A percentile compares a stretch with the other conserved stretches of the same genome.
phyloP scores from a whole-genome alignment of 2,797 vertebrate species.

The Cossypha polioptera region DNA sequence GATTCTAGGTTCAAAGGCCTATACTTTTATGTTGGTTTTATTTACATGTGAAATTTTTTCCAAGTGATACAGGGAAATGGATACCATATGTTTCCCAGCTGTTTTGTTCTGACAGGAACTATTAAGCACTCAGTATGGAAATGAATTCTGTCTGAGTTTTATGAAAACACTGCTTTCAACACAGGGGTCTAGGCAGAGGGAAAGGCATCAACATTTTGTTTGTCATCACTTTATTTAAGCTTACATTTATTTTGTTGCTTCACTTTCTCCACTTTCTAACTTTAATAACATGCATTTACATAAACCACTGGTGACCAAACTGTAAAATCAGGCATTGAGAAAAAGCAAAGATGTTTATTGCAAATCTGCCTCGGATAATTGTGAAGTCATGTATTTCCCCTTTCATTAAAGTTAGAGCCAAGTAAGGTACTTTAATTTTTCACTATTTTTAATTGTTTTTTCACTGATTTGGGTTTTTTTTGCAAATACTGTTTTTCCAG shows the following conservation, averaged over 20 bases:
- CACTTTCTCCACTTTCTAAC: conserved; percentile 31
- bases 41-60: conserved; percentile 85
- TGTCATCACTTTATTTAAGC: conserved; percentile 59
- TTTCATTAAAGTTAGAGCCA: neutral
- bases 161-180: conserved; percentile 77
- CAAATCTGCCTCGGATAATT: neutral
- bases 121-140: conserved; percentile 77
- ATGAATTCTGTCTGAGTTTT: conserved; percentile 80
- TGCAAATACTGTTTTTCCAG: neutral
- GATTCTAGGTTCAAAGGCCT: conserved; percentile 77
- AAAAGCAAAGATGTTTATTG: neutral
- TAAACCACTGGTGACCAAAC: neutral
- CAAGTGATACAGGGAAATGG: conserved; percentile 84
- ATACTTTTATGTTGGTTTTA: conserved; percentile 83
- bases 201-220: conserved; percentile 69
- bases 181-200: conserved; percentile 71
- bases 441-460: neutral
- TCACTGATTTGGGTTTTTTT: too few relatives aligned
- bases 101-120: conserved; percentile 79
- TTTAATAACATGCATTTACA: neutral
- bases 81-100: conserved; percentile 85
- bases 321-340: neutral
- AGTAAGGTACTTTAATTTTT: neutral
- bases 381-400: neutral
- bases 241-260: conserved; percentile 44